Evolutionary conservation across 2,797 vertebrate genomes (phyloP).

Genomic region (Buceros bicornis): DNA sequence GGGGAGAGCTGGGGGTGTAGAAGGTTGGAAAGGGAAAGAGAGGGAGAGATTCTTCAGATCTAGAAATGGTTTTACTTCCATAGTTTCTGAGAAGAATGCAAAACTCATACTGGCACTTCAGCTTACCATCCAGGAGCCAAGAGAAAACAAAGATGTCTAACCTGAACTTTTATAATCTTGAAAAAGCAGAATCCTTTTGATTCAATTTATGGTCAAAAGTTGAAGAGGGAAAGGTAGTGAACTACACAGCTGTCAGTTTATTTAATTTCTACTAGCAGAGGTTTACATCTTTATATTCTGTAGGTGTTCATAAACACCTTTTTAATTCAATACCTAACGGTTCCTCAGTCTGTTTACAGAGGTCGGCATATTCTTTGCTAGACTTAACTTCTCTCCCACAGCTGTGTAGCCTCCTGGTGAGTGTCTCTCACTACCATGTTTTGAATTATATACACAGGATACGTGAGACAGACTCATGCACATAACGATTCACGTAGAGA

Average conservation of each 20-base stretch:
- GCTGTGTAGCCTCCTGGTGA: background rate
- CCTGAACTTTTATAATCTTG: background rate
- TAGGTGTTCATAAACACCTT: background rate
- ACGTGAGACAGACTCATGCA: background rate
- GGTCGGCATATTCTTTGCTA: background rate
- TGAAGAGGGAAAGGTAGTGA: background rate
- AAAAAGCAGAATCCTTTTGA: background rate
- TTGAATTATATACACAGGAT: background rate
- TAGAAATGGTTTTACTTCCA: background rate
- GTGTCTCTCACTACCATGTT: background rate
- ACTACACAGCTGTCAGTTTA: background rate
- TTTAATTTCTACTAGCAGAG: background rate
- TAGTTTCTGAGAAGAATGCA: background rate
- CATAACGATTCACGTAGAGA: background rate
- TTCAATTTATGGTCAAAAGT: background rate
- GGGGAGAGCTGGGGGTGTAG: rapidly evolving
- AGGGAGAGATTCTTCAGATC: background rate
- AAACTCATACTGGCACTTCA: background rate
- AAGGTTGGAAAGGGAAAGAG: rapidly evolving
- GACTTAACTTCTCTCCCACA: background rate
- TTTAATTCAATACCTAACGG: background rate
- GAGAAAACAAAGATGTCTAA: background rate
- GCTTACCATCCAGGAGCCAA: background rate
- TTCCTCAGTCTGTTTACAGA: background rate
- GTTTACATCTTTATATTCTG: background rate